Conservation (phyloP, 2,797 vertebrate genomes). For the Yasuhikotakia modesta region DNA sequence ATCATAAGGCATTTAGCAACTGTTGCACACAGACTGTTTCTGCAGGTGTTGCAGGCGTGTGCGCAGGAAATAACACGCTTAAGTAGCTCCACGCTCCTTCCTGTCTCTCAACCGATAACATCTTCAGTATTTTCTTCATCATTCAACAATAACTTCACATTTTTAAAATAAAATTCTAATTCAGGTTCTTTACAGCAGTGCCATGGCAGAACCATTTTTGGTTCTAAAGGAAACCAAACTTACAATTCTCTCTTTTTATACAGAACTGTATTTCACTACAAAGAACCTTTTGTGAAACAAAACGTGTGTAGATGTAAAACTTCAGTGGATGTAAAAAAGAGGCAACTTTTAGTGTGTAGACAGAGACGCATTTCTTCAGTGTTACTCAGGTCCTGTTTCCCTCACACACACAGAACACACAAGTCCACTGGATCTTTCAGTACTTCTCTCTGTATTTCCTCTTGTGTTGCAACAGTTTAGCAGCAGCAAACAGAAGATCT, state of each 20-base stretch:
- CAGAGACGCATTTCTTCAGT: too few species aligned
- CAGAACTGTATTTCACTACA: too few species aligned
- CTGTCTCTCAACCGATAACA: slow-evolving; percentile 57
- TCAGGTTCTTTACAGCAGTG: too few species aligned
- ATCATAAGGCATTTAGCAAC: neutral
- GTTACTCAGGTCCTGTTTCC: too few species aligned
- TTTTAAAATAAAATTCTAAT: too few species aligned
- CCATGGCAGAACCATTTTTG: too few species aligned
- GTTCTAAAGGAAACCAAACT: too few species aligned
- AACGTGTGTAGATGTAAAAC: too few species aligned
- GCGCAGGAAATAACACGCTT: slow-evolving; percentile 66
- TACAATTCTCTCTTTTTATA: too few species aligned
- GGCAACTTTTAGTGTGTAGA: too few species aligned
- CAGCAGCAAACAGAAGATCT: slow-evolving; percentile 30
- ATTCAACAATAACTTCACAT: slow-evolving; percentile 4
- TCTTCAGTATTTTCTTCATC: slow-evolving; percentile 3
- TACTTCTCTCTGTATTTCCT: slow-evolving; percentile 51
- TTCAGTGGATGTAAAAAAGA: too few species aligned
- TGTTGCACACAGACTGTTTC: slow-evolving; percentile 12
- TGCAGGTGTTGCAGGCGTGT: slow-evolving; percentile 49
- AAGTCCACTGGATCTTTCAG: slow-evolving; percentile 19
- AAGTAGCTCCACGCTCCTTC: slow-evolving; percentile 61
- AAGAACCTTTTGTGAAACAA: too few species aligned
- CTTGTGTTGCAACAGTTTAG: slow-evolving; percentile 54
- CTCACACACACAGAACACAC: neutral